A percentile compares a stretch with the other conserved stretches of the same genome.
These are phyloP conservation scores for Nettapus auritus DNA, from an alignment of 2,113 vertebrate species.

Conservation along the genomic window DNA sequence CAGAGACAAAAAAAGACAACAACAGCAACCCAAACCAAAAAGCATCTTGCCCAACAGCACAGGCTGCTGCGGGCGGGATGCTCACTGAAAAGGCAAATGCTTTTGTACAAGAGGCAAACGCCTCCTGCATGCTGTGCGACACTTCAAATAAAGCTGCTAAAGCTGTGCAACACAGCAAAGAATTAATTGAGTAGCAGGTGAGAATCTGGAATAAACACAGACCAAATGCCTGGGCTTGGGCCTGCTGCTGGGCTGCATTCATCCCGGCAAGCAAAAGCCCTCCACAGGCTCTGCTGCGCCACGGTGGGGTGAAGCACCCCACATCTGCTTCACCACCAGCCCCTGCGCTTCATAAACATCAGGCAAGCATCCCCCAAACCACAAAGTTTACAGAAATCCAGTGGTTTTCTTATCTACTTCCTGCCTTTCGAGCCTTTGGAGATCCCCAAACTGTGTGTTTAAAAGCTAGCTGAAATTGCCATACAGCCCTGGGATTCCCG, in stretches of 20 bases:
- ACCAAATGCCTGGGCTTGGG: not conserved
- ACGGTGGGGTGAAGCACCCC: not conserved
- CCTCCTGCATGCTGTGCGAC: accelerated
- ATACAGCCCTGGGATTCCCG: not conserved
- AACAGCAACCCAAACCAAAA: not conserved
- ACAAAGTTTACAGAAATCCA: accelerated
- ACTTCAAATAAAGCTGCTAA: not conserved
- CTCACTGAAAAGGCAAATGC: not conserved
- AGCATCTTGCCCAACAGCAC: accelerated
- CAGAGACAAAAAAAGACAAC: not conserved
- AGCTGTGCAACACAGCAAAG: not conserved
- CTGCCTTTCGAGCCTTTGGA: not conserved
- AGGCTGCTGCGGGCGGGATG: accelerated
- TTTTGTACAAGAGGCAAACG: not conserved
- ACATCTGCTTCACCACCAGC: not conserved
- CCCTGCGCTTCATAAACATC: not conserved
- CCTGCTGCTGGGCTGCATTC: not conserved
- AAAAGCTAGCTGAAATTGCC: not conserved
- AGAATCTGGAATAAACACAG: not conserved
- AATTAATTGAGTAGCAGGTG: not conserved
- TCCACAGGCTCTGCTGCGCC: not conserved
- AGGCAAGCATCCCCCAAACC: not conserved
- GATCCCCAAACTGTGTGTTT: not conserved
- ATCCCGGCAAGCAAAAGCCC: not conserved
- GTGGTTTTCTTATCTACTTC: not conserved